A percentile compares a stretch with the other conserved stretches of the same genome.
These are phyloP conservation scores for Pseudorasbora parva DNA, from an alignment of 2,113 vertebrate genomes.

Conservation along the genomic window DNA sequence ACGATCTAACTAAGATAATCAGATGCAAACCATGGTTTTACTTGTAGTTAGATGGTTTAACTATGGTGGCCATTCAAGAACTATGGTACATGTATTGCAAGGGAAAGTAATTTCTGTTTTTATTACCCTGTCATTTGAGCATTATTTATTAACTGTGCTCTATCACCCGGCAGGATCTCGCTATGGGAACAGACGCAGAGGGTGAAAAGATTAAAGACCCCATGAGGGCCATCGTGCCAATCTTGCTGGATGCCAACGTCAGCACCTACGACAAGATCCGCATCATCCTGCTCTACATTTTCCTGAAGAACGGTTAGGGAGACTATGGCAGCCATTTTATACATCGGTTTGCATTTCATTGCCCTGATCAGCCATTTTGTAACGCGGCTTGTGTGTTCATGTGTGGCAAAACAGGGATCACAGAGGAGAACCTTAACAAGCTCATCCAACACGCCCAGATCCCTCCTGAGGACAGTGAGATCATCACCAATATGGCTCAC, in stretches of 20 bases:
- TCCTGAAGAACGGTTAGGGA: constrained; percentile 91
- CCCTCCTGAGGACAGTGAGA: constrained; percentile 97
- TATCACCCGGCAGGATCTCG: constrained; percentile 82
- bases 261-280: constrained; percentile 95
- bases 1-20: not conserved
- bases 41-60: too few relatives aligned
- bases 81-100: not conserved
- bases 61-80: too few relatives aligned
- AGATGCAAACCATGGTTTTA: not conserved
- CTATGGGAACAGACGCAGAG: constrained; percentile 94
- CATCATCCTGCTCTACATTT: constrained; percentile 98
- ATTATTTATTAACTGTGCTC: not conserved
- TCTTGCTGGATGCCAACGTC: constrained; percentile 91
- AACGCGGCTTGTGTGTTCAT: not conserved
- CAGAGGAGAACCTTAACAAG: constrained; percentile 97
- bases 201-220: constrained; percentile 99
- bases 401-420: constrained; percentile 82
- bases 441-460: constrained; percentile 97
- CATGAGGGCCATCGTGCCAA: constrained; percentile 95
- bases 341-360: not conserved
- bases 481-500: constrained; percentile 98
- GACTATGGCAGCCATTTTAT: not conserved
- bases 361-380: constrained; percentile 26
- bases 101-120: not conserved
- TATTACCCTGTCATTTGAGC: not conserved